Percentiles rank a stretch among this genome's conserved stretches.
Conservation (phyloP, 2,113 vertebrate species). For the Ophthalmolycus amberensis region DNA sequence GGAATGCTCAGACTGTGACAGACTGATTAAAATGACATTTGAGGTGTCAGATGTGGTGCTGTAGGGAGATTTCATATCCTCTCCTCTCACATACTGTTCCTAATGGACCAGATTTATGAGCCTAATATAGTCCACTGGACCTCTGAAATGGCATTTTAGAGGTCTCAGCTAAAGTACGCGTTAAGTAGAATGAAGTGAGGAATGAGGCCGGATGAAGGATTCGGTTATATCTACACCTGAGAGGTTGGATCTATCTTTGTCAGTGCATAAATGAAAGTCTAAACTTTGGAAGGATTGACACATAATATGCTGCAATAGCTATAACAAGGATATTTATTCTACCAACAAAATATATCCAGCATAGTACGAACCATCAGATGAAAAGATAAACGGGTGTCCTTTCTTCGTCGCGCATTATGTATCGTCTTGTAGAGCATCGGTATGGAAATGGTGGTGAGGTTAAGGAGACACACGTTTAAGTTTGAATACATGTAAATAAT, state of each 20-base stretch:
- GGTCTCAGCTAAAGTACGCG: constrained; percentile 43
- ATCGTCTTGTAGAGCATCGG: not conserved
- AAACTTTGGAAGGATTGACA: not conserved
- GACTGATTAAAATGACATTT: constrained; percentile 77
- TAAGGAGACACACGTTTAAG: not conserved
- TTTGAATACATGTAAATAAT: not conserved
- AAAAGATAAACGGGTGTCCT: not conserved
- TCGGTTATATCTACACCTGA: constrained; percentile 6
- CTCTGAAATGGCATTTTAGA: constrained; percentile 58
- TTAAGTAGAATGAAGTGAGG: constrained; percentile 48
- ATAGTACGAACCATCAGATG: not conserved
- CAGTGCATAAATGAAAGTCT: constrained; percentile 1
- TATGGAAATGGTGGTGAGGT: not conserved
- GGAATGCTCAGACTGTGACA: constrained; percentile 56
- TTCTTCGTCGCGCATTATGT: not conserved
- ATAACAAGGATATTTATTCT: not conserved
- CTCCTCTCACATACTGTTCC: constrained; percentile 40
- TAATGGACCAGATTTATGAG: constrained; percentile 65
- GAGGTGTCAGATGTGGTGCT: constrained; percentile 63
- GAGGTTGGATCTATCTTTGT: constrained; percentile 29
- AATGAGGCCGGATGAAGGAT: constrained; percentile 3
- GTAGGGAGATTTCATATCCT: constrained; percentile 65
- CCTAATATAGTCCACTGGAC: constrained; percentile 62
- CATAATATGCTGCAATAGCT: not conserved
- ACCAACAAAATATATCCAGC: not conserved